These are phyloP conservation scores for Amphipyra tragopoginis DNA, from an alignment of 2,888 invertebrate species.

Conservation along the genomic window DNA sequence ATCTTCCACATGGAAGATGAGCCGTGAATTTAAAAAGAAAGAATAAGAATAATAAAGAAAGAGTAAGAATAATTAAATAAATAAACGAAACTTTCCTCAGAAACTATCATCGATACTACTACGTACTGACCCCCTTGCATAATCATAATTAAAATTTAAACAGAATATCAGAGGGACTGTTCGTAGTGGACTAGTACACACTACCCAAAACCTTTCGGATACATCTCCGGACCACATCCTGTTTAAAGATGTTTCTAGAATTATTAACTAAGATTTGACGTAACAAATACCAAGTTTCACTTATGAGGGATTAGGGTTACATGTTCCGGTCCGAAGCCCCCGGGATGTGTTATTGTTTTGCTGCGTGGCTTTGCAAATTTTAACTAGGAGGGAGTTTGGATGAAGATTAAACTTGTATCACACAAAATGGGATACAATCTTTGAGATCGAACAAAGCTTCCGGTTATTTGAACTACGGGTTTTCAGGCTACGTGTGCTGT, in stretches of 20 bases:
- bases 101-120: background rate
- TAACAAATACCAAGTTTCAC: slow-evolving; percentile 83
- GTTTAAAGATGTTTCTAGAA: slow-evolving; percentile 88
- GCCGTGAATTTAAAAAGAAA: too few relatives aligned
- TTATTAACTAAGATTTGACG: slow-evolving; percentile 89
- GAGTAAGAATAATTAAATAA: too few relatives aligned
- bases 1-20: too few relatives aligned
- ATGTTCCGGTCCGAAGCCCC: slow-evolving; percentile 83
- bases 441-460: slow-evolving; percentile 35
- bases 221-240: slow-evolving; percentile 82
- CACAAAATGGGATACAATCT: slow-evolving; percentile 45
- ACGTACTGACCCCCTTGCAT: slow-evolving; percentile 18
- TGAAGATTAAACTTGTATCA: slow-evolving; percentile 52
- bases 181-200: slow-evolving; percentile 41
- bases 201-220: slow-evolving; percentile 69
- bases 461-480: slow-evolving; percentile 8
- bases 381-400: slow-evolving; percentile 50
- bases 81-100: too few relatives aligned
- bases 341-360: slow-evolving; percentile 80
- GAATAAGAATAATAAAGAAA: too few relatives aligned
- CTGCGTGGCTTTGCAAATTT: slow-evolving; percentile 58
- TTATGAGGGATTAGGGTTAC: slow-evolving; percentile 77
- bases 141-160: slow-evolving; percentile 42
- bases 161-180: slow-evolving; percentile 24
- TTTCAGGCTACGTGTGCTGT: too few relatives aligned